Evolutionary conservation across 2,113 vertebrate genomes (phyloP).

Genomic region (Crotalus helleri): DNA sequence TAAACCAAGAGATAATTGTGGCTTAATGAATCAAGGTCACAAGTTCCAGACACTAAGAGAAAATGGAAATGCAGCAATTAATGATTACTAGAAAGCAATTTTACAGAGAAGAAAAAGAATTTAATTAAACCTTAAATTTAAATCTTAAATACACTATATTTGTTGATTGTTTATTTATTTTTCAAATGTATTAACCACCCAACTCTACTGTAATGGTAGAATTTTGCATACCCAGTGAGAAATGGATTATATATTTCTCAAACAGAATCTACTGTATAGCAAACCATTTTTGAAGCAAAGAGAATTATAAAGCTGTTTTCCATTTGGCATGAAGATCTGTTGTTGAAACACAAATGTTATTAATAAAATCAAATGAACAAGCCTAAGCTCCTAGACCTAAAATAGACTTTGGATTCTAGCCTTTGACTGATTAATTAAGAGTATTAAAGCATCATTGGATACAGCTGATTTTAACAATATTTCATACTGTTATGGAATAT

Average conservation of each 20-base stretch:
- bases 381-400: background rate
- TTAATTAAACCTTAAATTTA: background rate
- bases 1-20: background rate
- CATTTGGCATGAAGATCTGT: background rate
- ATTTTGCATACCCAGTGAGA: background rate
- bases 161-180: background rate
- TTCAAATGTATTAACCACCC: background rate
- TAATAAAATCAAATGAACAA: background rate
- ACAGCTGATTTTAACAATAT: background rate
- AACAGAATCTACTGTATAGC: background rate
- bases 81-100: background rate
- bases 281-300: background rate
- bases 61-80: background rate
- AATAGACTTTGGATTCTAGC: background rate
- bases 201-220: background rate
- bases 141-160: background rate
- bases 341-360: background rate
- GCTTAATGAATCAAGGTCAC: background rate
- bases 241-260: background rate
- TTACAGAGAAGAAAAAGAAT: background rate
- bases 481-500: background rate
- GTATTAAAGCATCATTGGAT: background rate
- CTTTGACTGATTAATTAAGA: background rate
- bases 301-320: background rate
- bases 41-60: background rate